A percentile compares a stretch with the other conserved stretches of the same genome.
phyloP scores from a whole-genome alignment of 2,113 vertebrate genomes.

The Pygoscelis adeliae region DNA sequence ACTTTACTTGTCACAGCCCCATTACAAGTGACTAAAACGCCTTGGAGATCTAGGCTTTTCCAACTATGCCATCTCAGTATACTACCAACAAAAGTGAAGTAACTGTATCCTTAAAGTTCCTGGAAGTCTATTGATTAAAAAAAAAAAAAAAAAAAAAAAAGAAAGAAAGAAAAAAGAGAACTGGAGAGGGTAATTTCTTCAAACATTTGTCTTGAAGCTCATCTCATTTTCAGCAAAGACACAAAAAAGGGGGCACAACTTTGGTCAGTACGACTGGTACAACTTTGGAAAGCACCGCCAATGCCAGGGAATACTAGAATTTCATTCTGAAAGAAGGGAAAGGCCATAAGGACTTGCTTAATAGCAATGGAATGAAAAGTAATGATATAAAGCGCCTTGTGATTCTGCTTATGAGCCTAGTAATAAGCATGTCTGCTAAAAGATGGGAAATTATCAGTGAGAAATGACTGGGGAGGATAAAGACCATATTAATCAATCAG shows the following conservation, averaged over 20 bases:
- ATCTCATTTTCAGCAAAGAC: background rate
- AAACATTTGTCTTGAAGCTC: background rate
- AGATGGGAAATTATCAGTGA: background rate
- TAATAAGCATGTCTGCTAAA: background rate
- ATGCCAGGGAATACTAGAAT: background rate
- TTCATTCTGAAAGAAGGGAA: background rate
- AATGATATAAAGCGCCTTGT: background rate
- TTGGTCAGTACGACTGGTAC: fast-evolving
- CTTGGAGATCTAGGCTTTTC: background rate
- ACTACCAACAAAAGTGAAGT: background rate
- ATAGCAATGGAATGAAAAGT: background rate
- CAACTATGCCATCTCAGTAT: background rate
- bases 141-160: background rate
- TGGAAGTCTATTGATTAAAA: background rate
- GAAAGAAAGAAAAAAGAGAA: background rate
- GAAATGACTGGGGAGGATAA: background rate
- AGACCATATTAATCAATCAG: background rate
- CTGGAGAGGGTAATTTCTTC: background rate
- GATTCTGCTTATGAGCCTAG: background rate
- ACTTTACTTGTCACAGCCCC: background rate
- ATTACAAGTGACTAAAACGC: background rate
- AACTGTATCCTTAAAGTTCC: background rate
- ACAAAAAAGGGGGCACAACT: background rate
- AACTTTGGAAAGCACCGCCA: background rate
- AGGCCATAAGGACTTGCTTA: background rate